Percentiles rank a stretch among this genome's conserved stretches.
phyloP scores from a whole-genome alignment of 2,797 vertebrate genomes.

The Liparis tanakae region DNA sequence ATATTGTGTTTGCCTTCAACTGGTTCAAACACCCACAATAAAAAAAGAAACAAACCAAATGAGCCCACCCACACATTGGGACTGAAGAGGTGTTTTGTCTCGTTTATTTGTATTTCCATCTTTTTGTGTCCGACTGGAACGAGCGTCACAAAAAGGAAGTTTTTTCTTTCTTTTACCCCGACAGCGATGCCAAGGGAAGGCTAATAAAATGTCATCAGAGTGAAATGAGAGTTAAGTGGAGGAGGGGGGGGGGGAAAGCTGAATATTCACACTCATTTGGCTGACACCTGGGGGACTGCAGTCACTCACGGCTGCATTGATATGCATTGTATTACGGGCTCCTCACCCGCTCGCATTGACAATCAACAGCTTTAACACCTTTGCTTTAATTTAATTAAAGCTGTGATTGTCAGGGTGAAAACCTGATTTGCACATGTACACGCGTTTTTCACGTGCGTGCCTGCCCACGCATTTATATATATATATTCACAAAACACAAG shows the following conservation, averaged over 20 bases:
- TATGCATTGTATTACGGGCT: constrained; percentile 82
- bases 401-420: constrained; percentile 81
- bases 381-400: constrained; percentile 88
- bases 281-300: constrained; percentile 82
- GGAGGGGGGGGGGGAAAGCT: constrained; percentile 77
- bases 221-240: constrained; percentile 85
- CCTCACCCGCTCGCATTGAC: constrained; percentile 70
- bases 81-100: constrained; percentile 13
- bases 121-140: constrained; percentile 43
- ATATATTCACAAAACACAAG: constrained; percentile 57
- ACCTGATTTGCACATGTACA: constrained; percentile 81
- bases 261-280: constrained; percentile 87
- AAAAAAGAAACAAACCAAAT: constrained; percentile 2
- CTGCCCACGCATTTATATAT: constrained; percentile 35
- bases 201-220: constrained; percentile 84
- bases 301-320: constrained; percentile 83
- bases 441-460: constrained; percentile 42
- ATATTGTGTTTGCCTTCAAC: constrained; percentile 4
- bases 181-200: constrained; percentile 67
- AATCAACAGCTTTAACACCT: constrained; percentile 85
- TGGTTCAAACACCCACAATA: constrained; percentile 14
- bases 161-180: constrained; percentile 60
- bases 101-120: constrained; percentile 40
- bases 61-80: constrained; percentile 10
- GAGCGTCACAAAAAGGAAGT: constrained; percentile 52